Conservation (phyloP, 2,888 invertebrate genomes). For the Nematopogon swammerdamellus region DNA sequence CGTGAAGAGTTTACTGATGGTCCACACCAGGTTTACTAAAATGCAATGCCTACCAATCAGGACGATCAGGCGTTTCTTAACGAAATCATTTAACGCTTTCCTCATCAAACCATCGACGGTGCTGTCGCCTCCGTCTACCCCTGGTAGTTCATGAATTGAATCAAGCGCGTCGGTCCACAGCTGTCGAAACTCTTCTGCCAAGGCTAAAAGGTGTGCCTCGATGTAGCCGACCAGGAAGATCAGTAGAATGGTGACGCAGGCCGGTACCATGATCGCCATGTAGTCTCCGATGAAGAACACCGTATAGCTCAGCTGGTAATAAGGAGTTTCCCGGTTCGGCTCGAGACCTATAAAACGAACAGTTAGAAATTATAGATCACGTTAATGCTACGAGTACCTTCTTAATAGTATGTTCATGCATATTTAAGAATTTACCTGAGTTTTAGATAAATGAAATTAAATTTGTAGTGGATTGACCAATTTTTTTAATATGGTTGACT, state of each 20-base stretch:
- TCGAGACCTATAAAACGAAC: constrained; percentile 2
- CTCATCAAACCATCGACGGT: no score
- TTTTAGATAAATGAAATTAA: no score
- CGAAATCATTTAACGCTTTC: no score
- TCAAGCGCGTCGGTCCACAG: constrained; percentile 15
- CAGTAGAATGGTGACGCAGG: constrained; percentile 7
- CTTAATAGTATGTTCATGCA: no score
- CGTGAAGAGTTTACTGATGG: constrained; percentile 21
- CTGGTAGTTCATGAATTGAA: no score
- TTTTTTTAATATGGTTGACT: no score
- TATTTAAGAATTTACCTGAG: no score
- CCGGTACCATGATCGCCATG: constrained; percentile 2
- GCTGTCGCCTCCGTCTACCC: constrained; percentile 10
- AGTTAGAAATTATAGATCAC: no score
- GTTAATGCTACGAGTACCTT: no score
- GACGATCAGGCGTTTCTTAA: constrained; percentile 13
- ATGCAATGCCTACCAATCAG: constrained; percentile 20
- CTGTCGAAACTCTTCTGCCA: constrained; percentile 22
- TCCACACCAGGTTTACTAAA: constrained; percentile 17
- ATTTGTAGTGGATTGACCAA: no score
- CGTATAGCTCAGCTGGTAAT: constrained; percentile 3
- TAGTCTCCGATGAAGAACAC: not conserved
- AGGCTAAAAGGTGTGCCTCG: constrained; percentile 26
- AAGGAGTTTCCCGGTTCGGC: constrained; percentile 1
- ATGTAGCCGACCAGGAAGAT: constrained; percentile 17